Percentiles rank a stretch among this genome's conserved stretches.
Conservation (phyloP, 1,140 invertebrate species). For the Drosophila prosaltans region DNA sequence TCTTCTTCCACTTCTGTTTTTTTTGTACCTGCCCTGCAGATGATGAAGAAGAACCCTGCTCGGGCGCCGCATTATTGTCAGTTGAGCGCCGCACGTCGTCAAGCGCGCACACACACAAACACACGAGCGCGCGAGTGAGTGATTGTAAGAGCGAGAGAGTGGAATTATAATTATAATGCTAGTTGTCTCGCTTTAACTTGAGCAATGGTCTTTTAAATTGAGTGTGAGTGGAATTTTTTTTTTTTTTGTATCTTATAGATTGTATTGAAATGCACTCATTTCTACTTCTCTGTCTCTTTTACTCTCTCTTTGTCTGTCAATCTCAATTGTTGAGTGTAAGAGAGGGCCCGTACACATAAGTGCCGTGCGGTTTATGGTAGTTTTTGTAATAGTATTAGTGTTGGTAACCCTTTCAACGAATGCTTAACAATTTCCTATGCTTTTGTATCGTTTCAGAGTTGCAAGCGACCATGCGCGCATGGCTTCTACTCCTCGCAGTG, state of each 20-base stretch:
- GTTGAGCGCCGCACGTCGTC: conserved; percentile 56
- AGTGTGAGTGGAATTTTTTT: conserved; percentile 48
- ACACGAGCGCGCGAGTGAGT: background rate
- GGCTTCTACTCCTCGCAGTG: conserved; percentile 84
- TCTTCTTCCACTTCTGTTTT: conserved; percentile 1
- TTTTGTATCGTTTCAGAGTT: conserved; percentile 84
- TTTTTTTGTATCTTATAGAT: conserved; percentile 2
- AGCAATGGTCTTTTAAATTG: conserved; percentile 17
- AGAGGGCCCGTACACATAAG: background rate
- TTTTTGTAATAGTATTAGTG: background rate
- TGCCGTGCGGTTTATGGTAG: too few relatives aligned
- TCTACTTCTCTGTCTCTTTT: background rate
- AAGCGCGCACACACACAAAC: conserved; percentile 38
- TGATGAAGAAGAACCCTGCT: conserved; percentile 29
- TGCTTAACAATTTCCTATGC: conserved; percentile 73
- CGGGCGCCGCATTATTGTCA: conserved; percentile 17
- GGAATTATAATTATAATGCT: background rate
- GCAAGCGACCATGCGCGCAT: conserved; percentile 84
- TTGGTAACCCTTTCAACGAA: conserved; percentile 74
- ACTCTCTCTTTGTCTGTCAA: background rate
- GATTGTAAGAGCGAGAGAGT: conserved; percentile 14
- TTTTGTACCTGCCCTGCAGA: conserved; percentile 40
- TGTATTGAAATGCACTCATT: conserved; percentile 1
- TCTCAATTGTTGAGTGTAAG: background rate
- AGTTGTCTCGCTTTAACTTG: conserved; percentile 1